Conservation (phyloP, 2,888 invertebrate species). For the Scaptomyza parva region DNA sequence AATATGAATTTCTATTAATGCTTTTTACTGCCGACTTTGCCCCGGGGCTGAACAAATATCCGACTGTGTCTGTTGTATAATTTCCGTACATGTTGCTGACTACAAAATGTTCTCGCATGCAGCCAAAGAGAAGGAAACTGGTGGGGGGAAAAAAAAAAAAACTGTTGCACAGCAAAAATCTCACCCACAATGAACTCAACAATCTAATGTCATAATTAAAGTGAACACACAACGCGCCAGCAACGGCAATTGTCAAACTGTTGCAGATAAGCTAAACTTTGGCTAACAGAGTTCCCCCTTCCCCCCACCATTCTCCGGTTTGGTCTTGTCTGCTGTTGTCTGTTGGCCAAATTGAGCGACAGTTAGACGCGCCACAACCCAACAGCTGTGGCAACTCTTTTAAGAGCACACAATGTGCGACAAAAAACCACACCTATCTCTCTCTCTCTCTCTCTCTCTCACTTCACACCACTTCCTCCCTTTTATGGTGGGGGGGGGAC, state of each 20-base stretch:
- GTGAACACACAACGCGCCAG: slow-evolving; percentile 29
- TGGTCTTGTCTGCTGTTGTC: slow-evolving; percentile 3
- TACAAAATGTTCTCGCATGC: slow-evolving; percentile 24
- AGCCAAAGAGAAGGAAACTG: neutral
- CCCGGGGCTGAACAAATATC: slow-evolving; percentile 22
- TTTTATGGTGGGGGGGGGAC: too few species aligned
- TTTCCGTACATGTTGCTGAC: slow-evolving; percentile 26
- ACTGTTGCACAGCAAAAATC: slow-evolving; percentile 60
- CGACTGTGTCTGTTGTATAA: slow-evolving; percentile 1
- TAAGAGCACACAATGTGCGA: slow-evolving; percentile 36
- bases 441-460: neutral
- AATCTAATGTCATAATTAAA: slow-evolving; percentile 68
- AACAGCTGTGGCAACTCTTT: slow-evolving; percentile 66
- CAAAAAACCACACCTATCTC: neutral
- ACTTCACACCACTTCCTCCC: too few species aligned
- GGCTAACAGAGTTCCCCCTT: neutral
- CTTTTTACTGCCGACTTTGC: slow-evolving; percentile 35
- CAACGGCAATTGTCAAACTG: slow-evolving; percentile 55
- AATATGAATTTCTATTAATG: slow-evolving; percentile 70
- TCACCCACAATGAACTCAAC: slow-evolving; percentile 49
- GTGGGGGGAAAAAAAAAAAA: too few species aligned
- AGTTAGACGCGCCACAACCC: slow-evolving; percentile 57
- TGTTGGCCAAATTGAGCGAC: slow-evolving; percentile 45
- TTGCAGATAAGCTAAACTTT: slow-evolving; percentile 58
- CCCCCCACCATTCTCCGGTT: neutral